Conservation (phyloP, 1,140 invertebrate species). For the Sarcophaga peregrina region DNA sequence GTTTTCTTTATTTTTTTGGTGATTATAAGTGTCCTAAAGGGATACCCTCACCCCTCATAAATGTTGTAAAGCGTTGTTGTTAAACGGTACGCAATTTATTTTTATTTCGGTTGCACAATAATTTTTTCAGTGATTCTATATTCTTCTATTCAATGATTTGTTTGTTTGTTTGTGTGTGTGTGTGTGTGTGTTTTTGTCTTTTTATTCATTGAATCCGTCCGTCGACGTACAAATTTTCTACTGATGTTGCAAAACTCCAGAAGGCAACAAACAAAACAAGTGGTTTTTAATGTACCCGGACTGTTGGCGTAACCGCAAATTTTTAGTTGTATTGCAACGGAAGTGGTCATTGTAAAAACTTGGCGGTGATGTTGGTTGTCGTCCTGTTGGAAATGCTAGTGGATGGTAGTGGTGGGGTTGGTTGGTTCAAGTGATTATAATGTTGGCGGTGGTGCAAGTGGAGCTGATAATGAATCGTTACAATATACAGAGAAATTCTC, state of each 20-base stretch:
- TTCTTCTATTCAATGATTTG: too few species aligned
- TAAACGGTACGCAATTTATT: neutral
- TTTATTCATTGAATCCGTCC: too few species aligned
- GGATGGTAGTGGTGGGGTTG: neutral
- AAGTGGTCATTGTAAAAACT: conserved; percentile 41
- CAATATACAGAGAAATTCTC: neutral
- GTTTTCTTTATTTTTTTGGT: too few species aligned
- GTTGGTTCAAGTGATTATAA: neutral
- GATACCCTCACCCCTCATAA: neutral
- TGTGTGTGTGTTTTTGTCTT: neutral
- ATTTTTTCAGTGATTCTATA: too few species aligned
- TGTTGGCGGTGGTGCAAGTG: neutral
- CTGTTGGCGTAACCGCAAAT: conserved; percentile 13
- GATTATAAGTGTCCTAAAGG: too few species aligned
- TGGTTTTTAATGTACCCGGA: conserved; percentile 22
- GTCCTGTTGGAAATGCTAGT: neutral
- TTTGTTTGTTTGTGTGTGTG: neutral
- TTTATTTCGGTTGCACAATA: neutral
- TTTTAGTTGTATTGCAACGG: conserved; percentile 27
- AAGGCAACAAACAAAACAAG: conserved; percentile 40
- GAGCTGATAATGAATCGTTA: conserved; percentile 12
- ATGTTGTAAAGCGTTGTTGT: neutral
- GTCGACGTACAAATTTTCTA: neutral
- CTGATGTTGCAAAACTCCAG: conserved; percentile 35
- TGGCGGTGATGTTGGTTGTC: conserved; percentile 18